Base-by-base conservation (phyloP, 2,888 invertebrate genomes). In the Phania funesta region DNA sequence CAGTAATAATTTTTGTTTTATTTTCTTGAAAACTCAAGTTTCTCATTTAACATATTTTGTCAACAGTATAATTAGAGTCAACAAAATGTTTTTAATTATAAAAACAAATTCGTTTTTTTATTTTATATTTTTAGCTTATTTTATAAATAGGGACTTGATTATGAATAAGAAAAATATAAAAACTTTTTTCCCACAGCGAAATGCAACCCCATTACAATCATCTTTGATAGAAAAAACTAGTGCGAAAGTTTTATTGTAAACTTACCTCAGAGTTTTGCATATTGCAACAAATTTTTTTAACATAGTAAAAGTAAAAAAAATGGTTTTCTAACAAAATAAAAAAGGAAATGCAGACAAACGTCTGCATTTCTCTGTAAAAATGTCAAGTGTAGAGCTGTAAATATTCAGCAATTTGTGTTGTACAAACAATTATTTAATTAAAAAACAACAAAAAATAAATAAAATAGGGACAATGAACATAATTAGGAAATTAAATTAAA, bases 341-440 rank as follows among this genome's bases (percentile, higher is more conserved):
- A 62, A 24, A 60, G 67, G 52, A 79, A 71, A 71, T 78, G 71
- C 78, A 73, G 67, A 46, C 26, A 60, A 73, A 60, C 32, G 32
- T 58, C 24, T 78, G 50, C 48, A 75, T 65, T 65, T 22, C 35
- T n/a, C 26, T 29, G 62, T 24, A 7, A 41, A 24, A 16, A 41
- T 26, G n/a, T 32, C 13, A 24, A 35, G 6, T 64, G n/a, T 20
- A 48, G 20, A 18, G 11, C 26, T 62, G 26, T 24, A 13, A 18
- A 20, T 44, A 16, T 35, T 16, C 16, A 16, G 26, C 16, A n/a
- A 35, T 18, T 6, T 56, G 35, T 56, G 32, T 11, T 20, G 41
- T 41, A 26, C 3, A 22, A n/a, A 22, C 24, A 22, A 26, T 16
- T 16, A 44, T 56, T 13, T n/a, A n/a, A n/a, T n/a, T n/a, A n/a